These are phyloP conservation scores for Urocyon cinereoargenteus DNA, from an alignment of 2,797 vertebrate species.

Conservation along the genomic window DNA sequence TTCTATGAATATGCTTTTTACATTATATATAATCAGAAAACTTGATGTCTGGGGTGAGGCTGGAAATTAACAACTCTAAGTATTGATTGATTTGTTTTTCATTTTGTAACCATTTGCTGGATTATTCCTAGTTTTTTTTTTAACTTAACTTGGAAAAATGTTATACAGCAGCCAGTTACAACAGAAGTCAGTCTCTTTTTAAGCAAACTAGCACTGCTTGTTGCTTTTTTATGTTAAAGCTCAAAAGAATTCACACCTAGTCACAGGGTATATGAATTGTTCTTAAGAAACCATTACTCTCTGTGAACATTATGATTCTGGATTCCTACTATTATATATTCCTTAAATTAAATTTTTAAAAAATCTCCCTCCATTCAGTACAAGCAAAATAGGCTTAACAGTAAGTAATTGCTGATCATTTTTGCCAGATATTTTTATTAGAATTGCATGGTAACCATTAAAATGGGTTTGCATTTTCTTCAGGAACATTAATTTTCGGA, in stretches of 20 bases:
- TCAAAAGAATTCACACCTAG: constrained; percentile 62
- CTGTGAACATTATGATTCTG: constrained; percentile 74
- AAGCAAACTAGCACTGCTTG: constrained; percentile 33
- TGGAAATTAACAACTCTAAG: constrained; percentile 72
- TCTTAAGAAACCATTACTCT: constrained; percentile 75
- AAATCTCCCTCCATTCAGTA: constrained; percentile 70
- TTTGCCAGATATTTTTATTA: constrained; percentile 81
- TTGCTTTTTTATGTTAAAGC: constrained; percentile 57
- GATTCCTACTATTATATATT: constrained; percentile 74
- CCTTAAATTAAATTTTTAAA: constrained; percentile 64
- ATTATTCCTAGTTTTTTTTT: constrained; percentile 28
- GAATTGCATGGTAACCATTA: constrained; percentile 72
- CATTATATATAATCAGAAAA: constrained; percentile 74
- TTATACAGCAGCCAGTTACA: constrained; percentile 46
- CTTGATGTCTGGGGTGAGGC: constrained; percentile 43
- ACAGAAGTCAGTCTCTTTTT: constrained; percentile 64
- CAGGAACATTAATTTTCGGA: constrained; percentile 80
- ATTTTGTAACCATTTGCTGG: constrained; percentile 67
- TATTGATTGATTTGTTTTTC: constrained; percentile 66
- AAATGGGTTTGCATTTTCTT: constrained; percentile 79
- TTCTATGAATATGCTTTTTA: constrained; percentile 71
- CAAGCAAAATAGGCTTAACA: constrained; percentile 79
- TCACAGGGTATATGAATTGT: constrained; percentile 62
- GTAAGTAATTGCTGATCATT: constrained; percentile 81
- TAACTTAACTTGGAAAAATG: background rate